Evolutionary conservation across 1,140 invertebrate species (phyloP), one percentile per base, ranked within the genome.

Genomic region (Leptinotarsa defecta): DNA sequence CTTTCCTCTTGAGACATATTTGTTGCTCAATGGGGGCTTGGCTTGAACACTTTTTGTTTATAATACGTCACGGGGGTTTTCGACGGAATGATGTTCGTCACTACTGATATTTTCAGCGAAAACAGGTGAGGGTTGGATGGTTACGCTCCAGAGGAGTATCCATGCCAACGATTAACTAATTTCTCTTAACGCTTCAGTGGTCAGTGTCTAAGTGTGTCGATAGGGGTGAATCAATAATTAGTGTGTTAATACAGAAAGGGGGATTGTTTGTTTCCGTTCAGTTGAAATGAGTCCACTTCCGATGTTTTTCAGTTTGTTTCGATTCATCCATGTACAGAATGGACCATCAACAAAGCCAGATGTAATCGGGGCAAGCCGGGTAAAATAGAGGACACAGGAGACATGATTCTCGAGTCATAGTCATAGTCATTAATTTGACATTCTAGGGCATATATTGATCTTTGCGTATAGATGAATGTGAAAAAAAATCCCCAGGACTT

Each of bases 1-100:
- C 79, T 82, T 6, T 71, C 77, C 13, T 78, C 76, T 22, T 71
- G 70, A 17, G 78, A 81, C 80, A 82, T 83, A 43, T 68, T 69
- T 76, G 15, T 74, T 63, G 2, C 24, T 5, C 8, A 43, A 43
- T 43, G 8, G 34, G 3, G 8, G 34, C 34, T 43, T 43, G 6
- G 2, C 34, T 8, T 3, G 61, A 4, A 62, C 17, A 62, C 61
- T n/a, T n/a, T 62, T n/a, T 62, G 1, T 13, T n/a, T n/a, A n/a
- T 17, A 20, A 20, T n/a, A 13, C 20, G 17, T 62, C 15, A 62
- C 20, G 61, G 5, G 61, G 61, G 61, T 62, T n/a, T 11, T n/a
- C 61, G 61, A 34, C 20, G 65, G 6, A n/a, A 17, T 22, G 24
- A 22, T 68, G 5, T 68, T 24, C 19, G 24, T 13, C 20, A 34